A percentile compares a stretch with the other conserved stretches of the same genome.
Conservation (phyloP, 2,888 invertebrate genomes). For the Selenia dentaria region DNA sequence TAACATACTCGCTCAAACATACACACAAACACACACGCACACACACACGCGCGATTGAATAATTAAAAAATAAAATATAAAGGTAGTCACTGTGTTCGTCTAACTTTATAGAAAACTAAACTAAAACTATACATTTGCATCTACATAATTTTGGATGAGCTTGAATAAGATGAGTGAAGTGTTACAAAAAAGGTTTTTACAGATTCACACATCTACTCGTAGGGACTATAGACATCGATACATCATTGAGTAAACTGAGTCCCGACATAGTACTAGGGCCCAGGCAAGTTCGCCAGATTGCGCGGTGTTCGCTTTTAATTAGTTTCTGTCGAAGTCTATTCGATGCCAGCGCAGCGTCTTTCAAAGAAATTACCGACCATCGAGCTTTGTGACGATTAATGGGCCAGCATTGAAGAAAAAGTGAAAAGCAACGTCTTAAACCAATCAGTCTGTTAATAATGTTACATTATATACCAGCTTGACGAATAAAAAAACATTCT, state of each 20-base stretch:
- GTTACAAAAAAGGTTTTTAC: too few species aligned
- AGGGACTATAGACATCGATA: too few species aligned
- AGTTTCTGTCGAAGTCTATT: constrained; percentile 64
- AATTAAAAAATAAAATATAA: too few species aligned
- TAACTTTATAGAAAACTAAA: too few species aligned
- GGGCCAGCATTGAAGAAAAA: constrained; percentile 37
- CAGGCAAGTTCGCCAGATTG: constrained; percentile 55
- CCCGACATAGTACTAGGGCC: constrained; percentile 35
- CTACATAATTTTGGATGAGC: too few species aligned
- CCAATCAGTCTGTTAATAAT: constrained; percentile 6
- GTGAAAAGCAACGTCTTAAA: constrained; percentile 17
- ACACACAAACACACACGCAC: too few species aligned
- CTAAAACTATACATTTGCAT: too few species aligned
- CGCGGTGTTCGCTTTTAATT: constrained; percentile 70
- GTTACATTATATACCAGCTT: constrained; percentile 16
- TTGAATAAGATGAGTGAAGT: too few species aligned
- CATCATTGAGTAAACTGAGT: constrained; percentile 36
- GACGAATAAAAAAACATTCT: constrained; percentile 4
- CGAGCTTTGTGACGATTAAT: constrained; percentile 35
- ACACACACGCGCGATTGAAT: too few species aligned
- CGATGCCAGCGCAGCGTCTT: constrained; percentile 54
- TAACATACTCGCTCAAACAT: too few species aligned
- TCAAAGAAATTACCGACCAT: constrained; percentile 59
- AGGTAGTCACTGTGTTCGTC: too few species aligned
- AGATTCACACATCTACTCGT: too few species aligned